phyloP scores from a whole-genome alignment of 2,113 vertebrate species.

The Abramis brama region DNA sequence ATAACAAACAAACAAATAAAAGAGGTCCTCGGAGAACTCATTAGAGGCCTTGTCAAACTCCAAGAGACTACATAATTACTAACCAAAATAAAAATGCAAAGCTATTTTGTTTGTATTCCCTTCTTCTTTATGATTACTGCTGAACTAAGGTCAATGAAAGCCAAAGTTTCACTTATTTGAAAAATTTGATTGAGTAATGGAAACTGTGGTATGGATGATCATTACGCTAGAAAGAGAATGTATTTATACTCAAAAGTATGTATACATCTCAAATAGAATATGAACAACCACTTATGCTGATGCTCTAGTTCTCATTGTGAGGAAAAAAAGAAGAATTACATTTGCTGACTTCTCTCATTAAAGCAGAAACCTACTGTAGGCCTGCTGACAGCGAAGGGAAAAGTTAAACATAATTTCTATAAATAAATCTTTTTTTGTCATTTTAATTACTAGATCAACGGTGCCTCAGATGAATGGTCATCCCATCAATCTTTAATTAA shows the following conservation, averaged over 20 bases:
- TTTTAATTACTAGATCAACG: constrained; percentile 82
- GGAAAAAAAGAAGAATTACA: constrained; percentile 52
- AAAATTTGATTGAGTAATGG: constrained; percentile 75
- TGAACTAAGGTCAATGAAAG: constrained; percentile 83
- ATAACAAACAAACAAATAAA: constrained; percentile 82
- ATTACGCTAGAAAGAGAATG: constrained; percentile 68
- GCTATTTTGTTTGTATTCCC: constrained; percentile 77
- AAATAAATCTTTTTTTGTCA: constrained; percentile 82
- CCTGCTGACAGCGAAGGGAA: constrained; percentile 70
- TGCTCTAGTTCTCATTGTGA: constrained; percentile 56
- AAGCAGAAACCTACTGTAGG: constrained; percentile 66
- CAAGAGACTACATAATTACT: constrained; percentile 84
- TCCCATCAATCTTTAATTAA: constrained; percentile 85
- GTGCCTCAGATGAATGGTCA: constrained; percentile 74
- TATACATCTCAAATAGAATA: constrained; percentile 77
- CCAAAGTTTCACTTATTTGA: constrained; percentile 79
- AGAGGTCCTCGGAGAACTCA: constrained; percentile 83
- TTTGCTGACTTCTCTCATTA: constrained; percentile 62
- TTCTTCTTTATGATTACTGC: constrained; percentile 75
- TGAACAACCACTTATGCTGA: constrained; percentile 51
- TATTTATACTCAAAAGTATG: constrained; percentile 79
- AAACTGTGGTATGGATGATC: constrained; percentile 26
- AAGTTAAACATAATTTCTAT: constrained; percentile 76
- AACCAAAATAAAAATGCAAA: constrained; percentile 83
- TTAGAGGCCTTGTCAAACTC: constrained; percentile 83